Base-by-base conservation (phyloP, 1,140 invertebrate species). In the Eulimnadia texana region DNA sequence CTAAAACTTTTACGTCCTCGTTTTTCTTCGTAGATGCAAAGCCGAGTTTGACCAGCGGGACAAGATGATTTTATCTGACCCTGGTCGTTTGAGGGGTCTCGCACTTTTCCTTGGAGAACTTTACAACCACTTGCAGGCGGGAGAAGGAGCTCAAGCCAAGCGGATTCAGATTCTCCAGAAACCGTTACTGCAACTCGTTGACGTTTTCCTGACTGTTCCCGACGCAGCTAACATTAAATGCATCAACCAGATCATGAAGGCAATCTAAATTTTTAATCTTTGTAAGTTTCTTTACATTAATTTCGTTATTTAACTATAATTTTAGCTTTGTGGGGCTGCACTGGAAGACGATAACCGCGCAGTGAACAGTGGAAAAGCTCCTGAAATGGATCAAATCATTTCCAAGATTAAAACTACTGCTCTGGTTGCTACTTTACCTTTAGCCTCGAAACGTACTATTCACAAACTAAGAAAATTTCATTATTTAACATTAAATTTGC, bases 241-340 rank as follows among this genome's bases (percentile, higher is more conserved):
- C 67, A 72, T 76, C 58, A 79, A 77, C 66, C 76, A 79, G 70
- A 74, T 76, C 28, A 64, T 80, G 9, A 80, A 80, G 65, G 76
- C 74, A 67, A 51, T 13, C 22, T 19, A 25, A 20, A 23, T 19
- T 53, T 53, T 0, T 33, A 27, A 10, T 42, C 2, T 10, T 27
- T 1, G 9, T n/a, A n/a, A n/a, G n/a, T n/a, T n/a, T n/a, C n/a
- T n/a, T n/a, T n/a, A n/a, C n/a, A n/a, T n/a, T n/a, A n/a, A n/a
- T n/a, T n/a, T n/a, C n/a, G n/a, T n/a, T n/a, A n/a, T 6, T 23
- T 3, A 51, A 25, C 2, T 24, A 51, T 60, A 23, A 59, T 50
- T 71, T 53, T n/a, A 64, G 63, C 53, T 64, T n/a, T 33, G 59
- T n/a, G 63, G 63, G 33, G 42, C 60, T 52, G 11, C 28, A 6